Conservation (phyloP, 2,797 vertebrate genomes). For the Pseudochirops corinnae region DNA sequence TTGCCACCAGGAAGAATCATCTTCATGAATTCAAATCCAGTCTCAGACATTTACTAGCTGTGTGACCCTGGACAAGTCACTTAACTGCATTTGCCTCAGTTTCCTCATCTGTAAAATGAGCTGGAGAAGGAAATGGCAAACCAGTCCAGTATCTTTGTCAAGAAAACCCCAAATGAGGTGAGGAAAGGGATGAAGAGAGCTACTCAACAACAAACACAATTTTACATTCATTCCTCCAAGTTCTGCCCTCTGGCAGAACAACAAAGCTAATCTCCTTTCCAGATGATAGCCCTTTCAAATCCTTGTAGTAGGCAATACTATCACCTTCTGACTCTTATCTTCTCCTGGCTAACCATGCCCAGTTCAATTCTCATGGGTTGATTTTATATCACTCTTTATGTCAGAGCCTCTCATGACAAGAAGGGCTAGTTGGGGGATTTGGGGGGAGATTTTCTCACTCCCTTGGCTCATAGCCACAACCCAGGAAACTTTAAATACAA, state of each 20-base stretch:
- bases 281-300: neutral
- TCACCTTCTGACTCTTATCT: neutral
- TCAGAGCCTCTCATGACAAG: neutral
- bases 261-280: neutral
- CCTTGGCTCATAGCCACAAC: neutral
- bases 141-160: neutral
- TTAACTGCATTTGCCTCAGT: neutral
- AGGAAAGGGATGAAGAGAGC: neutral
- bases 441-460: neutral
- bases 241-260: neutral
- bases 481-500: neutral
- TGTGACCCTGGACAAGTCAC: neutral
- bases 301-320: neutral
- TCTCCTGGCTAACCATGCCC: neutral
- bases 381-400: neutral
- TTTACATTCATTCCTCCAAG: neutral
- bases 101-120: neutral
- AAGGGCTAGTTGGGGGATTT: neutral
- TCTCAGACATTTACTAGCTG: neutral
- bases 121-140: neutral
- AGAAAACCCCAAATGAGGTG: neutral
- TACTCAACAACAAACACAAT: neutral
- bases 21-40: neutral
- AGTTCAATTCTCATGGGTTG: neutral
- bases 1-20: neutral